A percentile compares a stretch with the other conserved stretches of the same genome.
These are phyloP conservation scores for Chesias legatella DNA, from an alignment of 2,888 invertebrate species.

Conservation along the genomic window DNA sequence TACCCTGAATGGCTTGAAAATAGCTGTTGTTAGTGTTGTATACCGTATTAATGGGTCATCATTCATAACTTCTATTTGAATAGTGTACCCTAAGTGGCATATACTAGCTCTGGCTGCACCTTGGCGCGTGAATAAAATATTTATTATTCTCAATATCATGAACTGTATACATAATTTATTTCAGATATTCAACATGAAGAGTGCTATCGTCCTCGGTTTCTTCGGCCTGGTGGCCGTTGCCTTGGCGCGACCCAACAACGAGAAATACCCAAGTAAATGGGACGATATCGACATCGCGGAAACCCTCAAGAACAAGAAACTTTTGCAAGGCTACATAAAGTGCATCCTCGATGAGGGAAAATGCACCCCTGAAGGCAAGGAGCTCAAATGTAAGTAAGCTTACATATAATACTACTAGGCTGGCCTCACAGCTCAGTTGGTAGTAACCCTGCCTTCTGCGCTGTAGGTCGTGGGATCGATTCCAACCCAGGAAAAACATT, in stretches of 20 bases:
- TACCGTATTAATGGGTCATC: no score
- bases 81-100: background rate
- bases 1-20: no score
- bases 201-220: slow-evolving; percentile 32
- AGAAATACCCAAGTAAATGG: slow-evolving; percentile 82
- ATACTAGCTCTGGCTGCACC: no score
- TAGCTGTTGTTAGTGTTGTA: no score
- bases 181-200: slow-evolving; percentile 19
- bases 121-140: no score
- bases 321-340: slow-evolving; percentile 83
- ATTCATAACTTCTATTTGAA: no score
- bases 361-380: slow-evolving; percentile 85
- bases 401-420: no score
- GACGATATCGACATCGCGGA: slow-evolving; percentile 84
- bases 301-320: slow-evolving; percentile 82
- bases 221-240: slow-evolving; percentile 45
- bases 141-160: background rate
- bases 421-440: no score
- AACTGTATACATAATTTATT: slow-evolving; percentile 23
- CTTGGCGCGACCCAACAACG: slow-evolving; percentile 24
- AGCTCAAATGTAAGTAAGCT: slow-evolving; percentile 86
- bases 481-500: no score
- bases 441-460: no score
- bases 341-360: slow-evolving; percentile 82
- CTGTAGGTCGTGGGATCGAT: no score